Evolutionary conservation across 2,888 invertebrate species (phyloP), one percentile per base, ranked within the genome.

Genomic region (Drosophila merina): DNA sequence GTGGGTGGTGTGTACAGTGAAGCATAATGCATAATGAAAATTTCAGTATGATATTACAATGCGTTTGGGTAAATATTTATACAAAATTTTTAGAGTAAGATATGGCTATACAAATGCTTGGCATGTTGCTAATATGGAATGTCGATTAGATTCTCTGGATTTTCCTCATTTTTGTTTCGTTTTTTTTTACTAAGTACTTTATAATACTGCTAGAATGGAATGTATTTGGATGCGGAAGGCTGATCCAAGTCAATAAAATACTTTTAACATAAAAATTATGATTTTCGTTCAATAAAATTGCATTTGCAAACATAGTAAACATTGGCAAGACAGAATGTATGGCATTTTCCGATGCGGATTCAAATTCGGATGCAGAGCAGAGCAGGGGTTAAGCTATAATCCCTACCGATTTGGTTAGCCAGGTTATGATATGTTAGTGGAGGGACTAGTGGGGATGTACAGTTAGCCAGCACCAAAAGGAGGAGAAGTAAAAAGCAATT

Each of bases 131-230:
- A 76, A 52, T 67, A 55, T 69, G 68, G 67, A 49, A 63, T 47
- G 57, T 56, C 30, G 51, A 40, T 50, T 56, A 28, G 40, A 28
- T 36, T 63, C 47, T 69, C 40, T 25, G 6, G 33, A 7, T 28
- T 30, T 54, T 26, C 36, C 47, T 38, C 12, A 45, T 38, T 49
- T 60, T 25, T 25, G 42, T 45, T 10, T 58, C 10, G n/a, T 45
- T 54, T 47, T 38, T 68, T 48, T 36, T 54, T 52, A 63, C 42
- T 48, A 58, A 60, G 59, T 75, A 58, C 47, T 33, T 47, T 62
- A 72, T 83, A 83, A 83, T 87, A 83, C 88, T 83, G 88, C 77
- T 79, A 64, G 62, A 79, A 72, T 79, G 81, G 81, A 81, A 84
- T 84, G 81, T 50, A 58, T 60, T 60, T 62, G 60, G 60, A 62